Conservation (phyloP, 2,888 invertebrate genomes). For the Dione juno region DNA sequence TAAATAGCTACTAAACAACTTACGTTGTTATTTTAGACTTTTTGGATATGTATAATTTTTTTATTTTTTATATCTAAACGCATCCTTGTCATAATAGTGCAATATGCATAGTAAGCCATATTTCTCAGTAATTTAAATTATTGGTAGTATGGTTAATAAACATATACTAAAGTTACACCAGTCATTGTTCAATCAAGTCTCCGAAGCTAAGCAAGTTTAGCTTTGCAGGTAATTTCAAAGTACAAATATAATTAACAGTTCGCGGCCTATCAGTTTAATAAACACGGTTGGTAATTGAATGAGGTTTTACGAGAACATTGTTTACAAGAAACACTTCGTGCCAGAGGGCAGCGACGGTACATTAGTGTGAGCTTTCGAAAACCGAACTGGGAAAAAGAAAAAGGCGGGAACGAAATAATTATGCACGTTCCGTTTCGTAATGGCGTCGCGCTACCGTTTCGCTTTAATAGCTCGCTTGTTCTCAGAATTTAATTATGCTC, state of each 20-base stretch:
- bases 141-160: background rate
- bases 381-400: conserved; percentile 73
- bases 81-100: no score
- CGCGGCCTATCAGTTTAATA: conserved; percentile 70
- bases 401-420: conserved; percentile 83
- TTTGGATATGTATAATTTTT: no score
- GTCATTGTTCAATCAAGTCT: conserved; percentile 24
- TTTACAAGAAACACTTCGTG: conserved; percentile 74
- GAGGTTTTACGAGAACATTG: conserved; percentile 81
- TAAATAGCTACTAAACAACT: no score
- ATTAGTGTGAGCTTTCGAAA: conserved; percentile 78
- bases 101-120: no score
- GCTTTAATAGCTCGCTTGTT: conserved; percentile 82
- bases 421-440: conserved; percentile 82
- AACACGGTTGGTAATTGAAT: conserved; percentile 73
- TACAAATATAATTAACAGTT: conserved; percentile 61
- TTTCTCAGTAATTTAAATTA: background rate
- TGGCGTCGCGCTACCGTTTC: conserved; percentile 82
- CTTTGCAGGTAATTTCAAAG: conserved; percentile 37
- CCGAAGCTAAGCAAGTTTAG: conserved; percentile 28
- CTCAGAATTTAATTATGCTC: conserved; percentile 81
- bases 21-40: no score
- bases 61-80: no score
- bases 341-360: conserved; percentile 71
- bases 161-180: conserved; percentile 13